Conservation (phyloP, 2,888 invertebrate species). For the Rhopalosiphum nymphaeae region DNA sequence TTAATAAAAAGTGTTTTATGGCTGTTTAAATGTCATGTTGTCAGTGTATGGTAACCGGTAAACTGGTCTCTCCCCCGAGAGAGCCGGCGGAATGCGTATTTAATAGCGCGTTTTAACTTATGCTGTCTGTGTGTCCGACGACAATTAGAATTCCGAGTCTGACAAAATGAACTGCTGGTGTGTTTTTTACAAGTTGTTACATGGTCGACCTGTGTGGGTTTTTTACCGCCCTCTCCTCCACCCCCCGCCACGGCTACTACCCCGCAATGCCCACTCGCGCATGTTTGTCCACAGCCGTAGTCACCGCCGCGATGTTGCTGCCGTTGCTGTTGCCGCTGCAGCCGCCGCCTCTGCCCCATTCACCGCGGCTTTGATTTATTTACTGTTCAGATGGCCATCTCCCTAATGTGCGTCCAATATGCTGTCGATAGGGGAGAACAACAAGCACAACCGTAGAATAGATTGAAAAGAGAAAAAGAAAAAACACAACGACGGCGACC, state of each 20-base stretch:
- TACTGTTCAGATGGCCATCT: conserved; percentile 64
- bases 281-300: conserved; percentile 48
- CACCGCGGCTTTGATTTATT: conserved; percentile 64
- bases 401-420: conserved; percentile 58
- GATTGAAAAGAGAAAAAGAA: conserved; percentile 46
- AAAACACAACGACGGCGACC: conserved; percentile 33
- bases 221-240: conserved; percentile 50
- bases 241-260: neutral
- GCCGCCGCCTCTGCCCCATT: conserved; percentile 52
- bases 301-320: conserved; percentile 37
- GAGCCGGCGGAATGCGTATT: conserved; percentile 62
- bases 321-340: conserved; percentile 26
- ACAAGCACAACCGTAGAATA: conserved; percentile 27
- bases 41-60: conserved; percentile 57
- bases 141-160: conserved; percentile 65
- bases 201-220: conserved; percentile 65
- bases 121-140: conserved; percentile 64
- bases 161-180: conserved; percentile 65
- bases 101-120: conserved; percentile 65
- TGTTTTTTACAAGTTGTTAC: conserved; percentile 65
- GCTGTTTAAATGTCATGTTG: conserved; percentile 64
- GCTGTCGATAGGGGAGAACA: conserved; percentile 58
- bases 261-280: conserved; percentile 12
- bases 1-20: conserved; percentile 65
- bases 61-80: conserved; percentile 62